Base-by-base conservation (phyloP, 53 echinoderm and acorn worm genomes). In the Paracentrotus lividus region DNA sequence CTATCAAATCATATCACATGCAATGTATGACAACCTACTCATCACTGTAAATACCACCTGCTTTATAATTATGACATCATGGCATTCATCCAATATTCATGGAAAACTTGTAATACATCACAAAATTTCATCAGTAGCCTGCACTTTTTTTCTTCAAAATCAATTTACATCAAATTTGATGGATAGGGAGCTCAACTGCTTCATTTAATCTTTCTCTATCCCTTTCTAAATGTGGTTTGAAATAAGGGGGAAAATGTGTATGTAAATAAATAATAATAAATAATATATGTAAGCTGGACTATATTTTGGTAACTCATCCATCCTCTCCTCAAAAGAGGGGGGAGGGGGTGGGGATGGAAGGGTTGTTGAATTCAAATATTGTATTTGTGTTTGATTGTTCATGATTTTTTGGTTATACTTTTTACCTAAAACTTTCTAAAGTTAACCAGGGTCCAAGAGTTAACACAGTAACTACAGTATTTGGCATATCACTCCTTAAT, bases 141-240 rank as follows among this genome's bases (percentile, higher is more conserved):
- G 76, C 42, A 76, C 42, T 69, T 76, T 60, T 51, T 64, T 64
- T 81, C 47, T 45, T 81, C 81, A 81, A 49, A 47, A 81, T 0
- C 47, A 81, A 49, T 81, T 81, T 81, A 40, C 42, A 4, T 76
- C 42, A 42, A 42, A 42, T 8, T 42, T 76, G 42, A 0, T n/a
- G n/a, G 47, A 81, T 81, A 27, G 47, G 44, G 27, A n/a, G n/a
- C 43, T 78, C n/a, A 44, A 26, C 12, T 81, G 81, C 12, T 27
- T 45, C 49, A 1, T 26, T 29, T 33, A 67, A 67, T 67, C 26
- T 38, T 0, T 33, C 14, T 34, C n/a, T n/a, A n/a, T 36, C 31
- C 65, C n/a, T 67, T 67, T 67, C 38, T 72, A 72, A 36, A 27
- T 64, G n/a, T n/a, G n/a, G n/a, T 64, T 31, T 64, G 13, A 31